A percentile compares a stretch with the other conserved stretches of the same genome.
Evolutionary conservation across 2,113 vertebrate genomes (phyloP).

Genomic region (Barbus barbus): DNA sequence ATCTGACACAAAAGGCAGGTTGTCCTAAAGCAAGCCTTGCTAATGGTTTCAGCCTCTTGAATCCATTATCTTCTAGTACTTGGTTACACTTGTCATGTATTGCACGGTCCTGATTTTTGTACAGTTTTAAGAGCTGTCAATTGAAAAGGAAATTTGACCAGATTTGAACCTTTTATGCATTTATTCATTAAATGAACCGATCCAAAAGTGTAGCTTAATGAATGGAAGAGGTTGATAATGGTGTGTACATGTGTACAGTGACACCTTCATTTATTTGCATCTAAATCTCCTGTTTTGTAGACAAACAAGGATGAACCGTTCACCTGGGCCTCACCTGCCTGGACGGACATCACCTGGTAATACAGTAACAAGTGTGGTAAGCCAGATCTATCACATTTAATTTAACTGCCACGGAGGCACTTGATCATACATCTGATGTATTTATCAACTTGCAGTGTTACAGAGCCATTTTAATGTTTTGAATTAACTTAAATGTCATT

Average conservation of each 20-base stretch:
- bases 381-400: constrained; percentile 45
- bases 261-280: no score
- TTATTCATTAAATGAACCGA: neutral
- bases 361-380: constrained; percentile 93
- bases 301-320: constrained; percentile 83
- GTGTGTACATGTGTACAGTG: neutral
- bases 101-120: neutral
- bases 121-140: neutral
- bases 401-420: neutral
- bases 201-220: neutral
- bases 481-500: neutral
- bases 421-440: neutral
- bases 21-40: neutral
- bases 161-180: neutral
- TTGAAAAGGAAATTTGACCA: no score
- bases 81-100: no score
- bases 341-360: constrained; percentile 85
- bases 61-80: no score
- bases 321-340: constrained; percentile 83
- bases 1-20: neutral
- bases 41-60: neutral
- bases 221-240: neutral
- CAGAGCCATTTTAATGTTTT: no score
- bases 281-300: constrained; percentile 64
- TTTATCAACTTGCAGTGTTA: no score